Evolutionary conservation across 2,113 vertebrate species (phyloP).

Genomic region (Crocuta crocuta): DNA sequence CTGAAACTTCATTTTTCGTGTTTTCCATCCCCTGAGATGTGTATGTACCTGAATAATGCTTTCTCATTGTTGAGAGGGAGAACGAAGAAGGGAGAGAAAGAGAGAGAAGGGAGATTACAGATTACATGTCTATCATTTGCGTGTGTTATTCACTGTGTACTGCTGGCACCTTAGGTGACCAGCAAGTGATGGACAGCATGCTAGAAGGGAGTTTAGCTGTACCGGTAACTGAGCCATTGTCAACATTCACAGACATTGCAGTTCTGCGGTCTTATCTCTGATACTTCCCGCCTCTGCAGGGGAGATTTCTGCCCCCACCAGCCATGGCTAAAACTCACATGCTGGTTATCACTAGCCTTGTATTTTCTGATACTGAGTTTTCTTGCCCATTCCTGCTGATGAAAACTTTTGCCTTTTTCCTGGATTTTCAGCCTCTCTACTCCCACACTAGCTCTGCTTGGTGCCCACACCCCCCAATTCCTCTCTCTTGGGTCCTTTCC

Average conservation of each 20-base stretch:
- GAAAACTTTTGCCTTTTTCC: conserved; percentile 22
- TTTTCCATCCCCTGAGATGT: not conserved
- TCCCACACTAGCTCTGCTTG: not conserved
- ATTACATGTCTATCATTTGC: not conserved
- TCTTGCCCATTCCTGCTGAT: not conserved
- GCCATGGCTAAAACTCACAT: not conserved
- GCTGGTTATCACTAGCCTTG: not conserved
- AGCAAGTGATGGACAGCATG: not conserved
- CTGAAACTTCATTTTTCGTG: not conserved
- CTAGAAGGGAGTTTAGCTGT: not conserved
- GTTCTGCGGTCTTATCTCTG: not conserved
- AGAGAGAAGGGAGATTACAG: not conserved
- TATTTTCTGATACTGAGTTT: conserved; percentile 26
- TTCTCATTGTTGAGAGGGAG: not conserved
- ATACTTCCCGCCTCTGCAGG: not conserved
- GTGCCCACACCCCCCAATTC: accelerated
- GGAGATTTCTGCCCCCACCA: not conserved
- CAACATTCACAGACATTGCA: not conserved
- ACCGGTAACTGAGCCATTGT: not conserved
- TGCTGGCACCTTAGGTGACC: not conserved
- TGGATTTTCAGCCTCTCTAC: not conserved
- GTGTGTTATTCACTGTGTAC: not conserved
- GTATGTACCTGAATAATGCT: not conserved
- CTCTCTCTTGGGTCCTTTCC: not conserved
- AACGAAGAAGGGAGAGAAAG: not conserved